Evolutionary conservation across 1,140 invertebrate species (phyloP), one percentile per base, ranked within the genome.

Genomic region (Drosophila chauvacae): DNA sequence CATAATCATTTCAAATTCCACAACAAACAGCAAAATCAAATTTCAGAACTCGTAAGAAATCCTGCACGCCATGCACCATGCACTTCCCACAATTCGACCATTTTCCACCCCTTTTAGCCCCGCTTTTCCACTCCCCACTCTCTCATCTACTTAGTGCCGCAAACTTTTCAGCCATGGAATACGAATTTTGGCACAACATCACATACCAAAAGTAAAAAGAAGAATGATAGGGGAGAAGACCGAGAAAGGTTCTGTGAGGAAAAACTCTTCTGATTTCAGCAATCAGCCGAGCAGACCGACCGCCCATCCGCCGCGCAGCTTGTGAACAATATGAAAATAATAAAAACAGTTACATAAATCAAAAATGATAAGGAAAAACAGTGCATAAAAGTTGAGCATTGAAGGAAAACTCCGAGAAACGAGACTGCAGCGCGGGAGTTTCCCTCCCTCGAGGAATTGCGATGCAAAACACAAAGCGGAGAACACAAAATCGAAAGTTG

Each of bases 291-390:
- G 50, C 48, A 41, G 48, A 48, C 39, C 28, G 11, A 35, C 35
- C 42, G 61, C 50, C 77, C 64, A 18, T 59, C 61, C 62, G 51
- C 50, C 59, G 53, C n/a, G 35, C 33, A 42, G 33, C 35, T 69
- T 68, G 65, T 37, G 81, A 83, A 90, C 84, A 88, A 88, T 88
- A 88, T 84, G 86, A 90, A 88, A 90, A 90, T 90, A 90, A 90
- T 85, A 90, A 90, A 90, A 90, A 90, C 85, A 90, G 85, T 90
- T 90, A 79, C 85, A 90, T 90, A 90, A 90, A 90, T 90, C 85
- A 90, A 81, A 90, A 90, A 85, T 90, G 81, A 90, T 88, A 90
- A 90, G 80, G 77, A 75, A 80, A 83, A 88, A 74, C 69, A 86
- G 66, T 85, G 77, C 82, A 86, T 76, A 86, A 86, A 86, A 86